These are phyloP conservation scores for Ephydatia muelleri DNA, from an alignment of 37 sponge, comb jelly and placozoan genomes.

Conservation along the genomic window DNA sequence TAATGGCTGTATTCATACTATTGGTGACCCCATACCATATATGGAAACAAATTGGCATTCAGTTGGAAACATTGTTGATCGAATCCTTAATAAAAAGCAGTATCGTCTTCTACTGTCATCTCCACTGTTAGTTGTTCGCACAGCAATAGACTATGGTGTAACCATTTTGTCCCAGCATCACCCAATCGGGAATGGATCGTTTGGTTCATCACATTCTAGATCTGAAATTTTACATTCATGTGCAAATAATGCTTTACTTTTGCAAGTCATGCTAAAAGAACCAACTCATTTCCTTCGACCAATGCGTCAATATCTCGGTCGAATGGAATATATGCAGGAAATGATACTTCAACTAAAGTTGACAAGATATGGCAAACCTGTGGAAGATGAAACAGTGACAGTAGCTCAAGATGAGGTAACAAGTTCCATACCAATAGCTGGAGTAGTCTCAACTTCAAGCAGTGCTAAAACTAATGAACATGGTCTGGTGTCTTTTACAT, in stretches of 20 bases:
- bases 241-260: neutral
- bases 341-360: neutral
- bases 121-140: conserved; percentile 9
- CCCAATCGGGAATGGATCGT: neutral
- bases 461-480: neutral
- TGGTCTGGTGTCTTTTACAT: neutral
- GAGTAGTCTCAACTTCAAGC: neutral
- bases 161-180: neutral
- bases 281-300: conserved; percentile 24
- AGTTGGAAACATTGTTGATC: conserved; percentile 18
- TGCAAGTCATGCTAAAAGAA: conserved; percentile 26
- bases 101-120: neutral
- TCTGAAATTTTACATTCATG: neutral
- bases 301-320: conserved; percentile 10
- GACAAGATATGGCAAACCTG: conserved; percentile 26
- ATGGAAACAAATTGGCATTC: neutral
- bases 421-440: neutral
- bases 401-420: too few relatives aligned
- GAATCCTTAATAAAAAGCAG: neutral
- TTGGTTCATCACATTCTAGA: neutral
- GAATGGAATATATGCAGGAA: neutral
- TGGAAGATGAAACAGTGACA: neutral
- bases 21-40: conserved; percentile 35
- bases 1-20: neutral
- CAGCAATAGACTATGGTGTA: neutral